Conservation (phyloP, 2,888 invertebrate species). For the Crocallis elinguaria region DNA sequence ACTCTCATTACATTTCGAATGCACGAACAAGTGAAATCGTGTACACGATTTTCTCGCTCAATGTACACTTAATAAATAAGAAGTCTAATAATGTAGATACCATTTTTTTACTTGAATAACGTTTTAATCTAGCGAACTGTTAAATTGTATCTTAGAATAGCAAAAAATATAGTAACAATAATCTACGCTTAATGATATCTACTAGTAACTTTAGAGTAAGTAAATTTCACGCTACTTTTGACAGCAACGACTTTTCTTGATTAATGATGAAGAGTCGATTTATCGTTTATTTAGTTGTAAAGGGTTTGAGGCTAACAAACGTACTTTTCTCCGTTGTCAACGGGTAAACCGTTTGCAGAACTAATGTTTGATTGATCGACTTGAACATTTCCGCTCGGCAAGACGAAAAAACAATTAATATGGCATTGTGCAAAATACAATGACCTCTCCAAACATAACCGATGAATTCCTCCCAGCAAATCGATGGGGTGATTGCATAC, state of each 20-base stretch:
- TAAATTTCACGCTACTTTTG: slow-evolving; percentile 45
- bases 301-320: slow-evolving; percentile 49
- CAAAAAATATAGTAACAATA: neutral
- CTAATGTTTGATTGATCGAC: slow-evolving; percentile 76
- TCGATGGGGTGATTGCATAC: slow-evolving; percentile 51
- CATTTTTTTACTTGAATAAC: neutral
- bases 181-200: neutral
- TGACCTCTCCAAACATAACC: slow-evolving; percentile 56
- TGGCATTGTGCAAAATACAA: slow-evolving; percentile 63
- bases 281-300: slow-evolving; percentile 43
- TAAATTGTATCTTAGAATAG: neutral
- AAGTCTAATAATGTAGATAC: neutral
- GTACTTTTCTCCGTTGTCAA: slow-evolving; percentile 47
- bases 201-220: slow-evolving; percentile 16
- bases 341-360: slow-evolving; percentile 55
- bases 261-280: slow-evolving; percentile 51
- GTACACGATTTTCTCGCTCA: neutral
- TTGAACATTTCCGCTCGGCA: slow-evolving; percentile 60
- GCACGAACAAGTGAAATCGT: neutral
- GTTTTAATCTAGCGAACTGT: neutral
- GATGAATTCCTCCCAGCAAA: slow-evolving; percentile 51
- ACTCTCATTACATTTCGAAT: neutral
- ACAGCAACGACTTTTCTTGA: slow-evolving; percentile 45
- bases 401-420: slow-evolving; percentile 74
- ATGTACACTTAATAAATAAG: neutral